Evolutionary conservation across 2,113 vertebrate species (phyloP).

Genomic region (Mugil cephalus): DNA sequence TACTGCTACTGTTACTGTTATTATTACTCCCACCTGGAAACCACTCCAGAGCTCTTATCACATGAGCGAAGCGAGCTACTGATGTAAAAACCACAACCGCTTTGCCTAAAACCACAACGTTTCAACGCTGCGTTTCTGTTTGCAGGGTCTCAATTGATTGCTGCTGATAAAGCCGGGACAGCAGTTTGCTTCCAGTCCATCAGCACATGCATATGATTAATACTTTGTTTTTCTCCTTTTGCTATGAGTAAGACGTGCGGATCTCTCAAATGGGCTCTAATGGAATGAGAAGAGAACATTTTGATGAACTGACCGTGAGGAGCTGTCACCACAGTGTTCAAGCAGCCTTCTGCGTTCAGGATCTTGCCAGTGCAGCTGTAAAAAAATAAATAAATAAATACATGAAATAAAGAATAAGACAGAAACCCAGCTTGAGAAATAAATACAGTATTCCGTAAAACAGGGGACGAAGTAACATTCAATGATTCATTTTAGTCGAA

Average conservation of each 20-base stretch:
- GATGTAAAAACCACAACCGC: too few relatives aligned
- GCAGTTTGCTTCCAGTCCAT: too few relatives aligned
- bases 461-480: background rate
- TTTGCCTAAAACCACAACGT: too few relatives aligned
- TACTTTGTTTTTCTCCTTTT: background rate
- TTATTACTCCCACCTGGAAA: too few relatives aligned
- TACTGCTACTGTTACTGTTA: too few relatives aligned
- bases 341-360: conserved; percentile 74
- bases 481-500: background rate
- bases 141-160: too few relatives aligned
- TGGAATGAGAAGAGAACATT: background rate
- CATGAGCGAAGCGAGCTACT: too few relatives aligned
- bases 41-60: too few relatives aligned
- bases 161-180: too few relatives aligned
- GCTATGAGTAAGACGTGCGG: background rate
- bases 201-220: background rate
- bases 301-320: conserved; percentile 79
- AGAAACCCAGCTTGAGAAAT: background rate
- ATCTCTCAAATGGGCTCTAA: background rate
- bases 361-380: conserved; percentile 82
- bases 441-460: background rate
- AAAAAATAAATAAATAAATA: too few relatives aligned
- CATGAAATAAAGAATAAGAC: too few relatives aligned
- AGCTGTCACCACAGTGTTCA: conserved; percentile 82
- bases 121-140: too few relatives aligned